A percentile compares a stretch with the other conserved stretches of the same genome.
Evolutionary conservation across 1,140 invertebrate genomes (phyloP).

Genomic region (Camponotus pennsylvanicus): DNA sequence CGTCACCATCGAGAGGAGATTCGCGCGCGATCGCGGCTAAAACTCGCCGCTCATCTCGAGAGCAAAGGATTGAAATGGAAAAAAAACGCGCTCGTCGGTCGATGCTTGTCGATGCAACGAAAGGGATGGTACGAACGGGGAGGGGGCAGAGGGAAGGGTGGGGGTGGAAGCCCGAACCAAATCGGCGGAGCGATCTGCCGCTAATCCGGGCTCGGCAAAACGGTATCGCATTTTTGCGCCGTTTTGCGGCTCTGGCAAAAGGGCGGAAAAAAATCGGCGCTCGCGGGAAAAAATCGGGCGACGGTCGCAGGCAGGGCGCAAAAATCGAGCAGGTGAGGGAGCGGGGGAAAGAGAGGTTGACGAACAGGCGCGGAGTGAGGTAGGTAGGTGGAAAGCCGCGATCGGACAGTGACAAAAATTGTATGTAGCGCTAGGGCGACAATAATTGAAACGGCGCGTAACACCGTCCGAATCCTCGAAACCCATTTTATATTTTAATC

Average conservation of each 20-base stretch:
- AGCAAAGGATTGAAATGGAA: slow-evolving; percentile 61
- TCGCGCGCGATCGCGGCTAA: slow-evolving; percentile 59
- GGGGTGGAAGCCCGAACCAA: slow-evolving; percentile 63
- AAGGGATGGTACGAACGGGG: slow-evolving; percentile 30
- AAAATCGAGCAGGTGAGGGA: slow-evolving; percentile 66
- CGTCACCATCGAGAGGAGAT: slow-evolving; percentile 58
- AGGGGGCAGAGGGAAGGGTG: not conserved
- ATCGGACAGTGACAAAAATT: slow-evolving; percentile 81
- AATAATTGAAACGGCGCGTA: slow-evolving; percentile 85
- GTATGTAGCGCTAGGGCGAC: slow-evolving; percentile 77
- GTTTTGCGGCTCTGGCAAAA: slow-evolving; percentile 73
- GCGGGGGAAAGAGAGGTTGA: not conserved
- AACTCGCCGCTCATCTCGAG: slow-evolving; percentile 63
- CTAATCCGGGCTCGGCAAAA: slow-evolving; percentile 81
- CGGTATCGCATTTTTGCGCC: slow-evolving; percentile 83
- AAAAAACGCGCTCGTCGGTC: slow-evolving; percentile 36
- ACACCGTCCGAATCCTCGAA: slow-evolving; percentile 84
- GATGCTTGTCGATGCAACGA: slow-evolving; percentile 52
- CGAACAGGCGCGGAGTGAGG: slow-evolving; percentile 59
- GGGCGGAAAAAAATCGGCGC: slow-evolving; percentile 75
- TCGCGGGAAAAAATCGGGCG: slow-evolving; percentile 67
- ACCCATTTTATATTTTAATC: slow-evolving; percentile 86
- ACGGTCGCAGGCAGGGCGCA: slow-evolving; percentile 51
- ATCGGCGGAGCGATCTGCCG: slow-evolving; percentile 78
- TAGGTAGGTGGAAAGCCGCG: slow-evolving; percentile 76